Evolutionary conservation across 2,888 invertebrate genomes (phyloP).

Genomic region (Eulithis testata): DNA sequence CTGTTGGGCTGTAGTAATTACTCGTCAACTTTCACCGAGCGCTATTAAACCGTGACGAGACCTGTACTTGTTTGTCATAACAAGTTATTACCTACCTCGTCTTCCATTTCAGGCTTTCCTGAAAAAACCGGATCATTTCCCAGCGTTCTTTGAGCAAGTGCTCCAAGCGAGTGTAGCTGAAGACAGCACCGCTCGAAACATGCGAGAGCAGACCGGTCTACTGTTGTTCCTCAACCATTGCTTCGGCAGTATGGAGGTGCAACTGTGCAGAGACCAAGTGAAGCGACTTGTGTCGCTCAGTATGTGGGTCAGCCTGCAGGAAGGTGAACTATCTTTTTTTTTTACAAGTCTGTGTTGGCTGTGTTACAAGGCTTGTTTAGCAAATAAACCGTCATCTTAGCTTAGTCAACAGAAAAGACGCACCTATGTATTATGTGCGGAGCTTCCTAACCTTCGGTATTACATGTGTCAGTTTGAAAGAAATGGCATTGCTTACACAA

Average conservation of each 20-base stretch:
- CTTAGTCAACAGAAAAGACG: too few relatives aligned
- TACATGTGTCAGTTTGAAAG: too few relatives aligned
- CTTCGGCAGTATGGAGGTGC: slow-evolving; percentile 98
- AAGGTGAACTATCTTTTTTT: slow-evolving; percentile 7
- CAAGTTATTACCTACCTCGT: background rate
- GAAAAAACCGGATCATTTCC: slow-evolving; percentile 90
- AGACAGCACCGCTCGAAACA: slow-evolving; percentile 66
- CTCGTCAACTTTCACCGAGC: too few relatives aligned
- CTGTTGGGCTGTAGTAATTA: too few relatives aligned
- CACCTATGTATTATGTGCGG: too few relatives aligned
- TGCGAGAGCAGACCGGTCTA: slow-evolving; percentile 93
- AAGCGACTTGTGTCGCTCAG: slow-evolving; percentile 95
- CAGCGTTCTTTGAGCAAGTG: slow-evolving; percentile 93
- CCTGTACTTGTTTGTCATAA: background rate
- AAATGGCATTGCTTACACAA: too few relatives aligned
- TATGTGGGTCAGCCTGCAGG: slow-evolving; percentile 91
- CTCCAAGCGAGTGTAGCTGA: slow-evolving; percentile 89
- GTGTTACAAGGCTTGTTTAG: too few relatives aligned
- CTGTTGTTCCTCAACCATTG: slow-evolving; percentile 97
- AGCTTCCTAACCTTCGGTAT: too few relatives aligned
- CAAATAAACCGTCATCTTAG: too few relatives aligned
- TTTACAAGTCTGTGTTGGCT: too few relatives aligned
- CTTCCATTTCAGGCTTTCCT: slow-evolving; percentile 88
- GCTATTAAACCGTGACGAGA: too few relatives aligned
- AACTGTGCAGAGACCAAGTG: slow-evolving; percentile 95